A percentile compares a stretch with the other conserved stretches of the same genome.
phyloP scores from a whole-genome alignment of 37 sponge, comb jelly and placozoan species.

The Chondrilla cf. caribensis region DNA sequence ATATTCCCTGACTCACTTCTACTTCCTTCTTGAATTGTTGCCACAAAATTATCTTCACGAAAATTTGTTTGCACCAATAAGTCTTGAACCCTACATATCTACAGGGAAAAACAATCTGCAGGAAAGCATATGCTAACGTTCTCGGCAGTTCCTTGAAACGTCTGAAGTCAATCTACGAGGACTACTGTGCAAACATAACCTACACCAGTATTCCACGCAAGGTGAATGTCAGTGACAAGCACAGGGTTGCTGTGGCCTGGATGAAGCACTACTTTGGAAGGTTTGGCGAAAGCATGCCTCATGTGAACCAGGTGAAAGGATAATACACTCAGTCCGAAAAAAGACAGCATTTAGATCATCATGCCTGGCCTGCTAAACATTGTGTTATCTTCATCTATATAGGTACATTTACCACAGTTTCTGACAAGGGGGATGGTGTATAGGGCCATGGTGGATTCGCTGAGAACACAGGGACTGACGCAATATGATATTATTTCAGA shows the following conservation, averaged over 20 bases:
- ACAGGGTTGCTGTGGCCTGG: slow-evolving; percentile 34
- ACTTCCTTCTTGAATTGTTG: background rate
- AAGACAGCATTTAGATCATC: background rate
- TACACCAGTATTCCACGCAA: background rate
- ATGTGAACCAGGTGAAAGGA: slow-evolving; percentile 20
- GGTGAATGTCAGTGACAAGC: background rate
- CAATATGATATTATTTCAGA: slow-evolving; percentile 1
- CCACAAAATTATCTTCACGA: too few species aligned
- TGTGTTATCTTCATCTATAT: too few species aligned
- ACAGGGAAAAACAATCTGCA: background rate
- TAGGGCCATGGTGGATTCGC: slow-evolving; percentile 15
- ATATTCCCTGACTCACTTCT: background rate
- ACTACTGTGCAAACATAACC: background rate
- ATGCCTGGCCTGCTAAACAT: too few species aligned
- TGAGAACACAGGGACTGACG: slow-evolving; percentile 12
- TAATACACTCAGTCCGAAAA: background rate
- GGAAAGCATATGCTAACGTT: background rate
- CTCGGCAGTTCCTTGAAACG: background rate
- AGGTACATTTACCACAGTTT: slow-evolving; percentile 42
- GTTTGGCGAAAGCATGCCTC: slow-evolving; percentile 49
- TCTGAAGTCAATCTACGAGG: slow-evolving; percentile 3
- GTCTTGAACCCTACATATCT: background rate
- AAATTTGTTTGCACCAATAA: too few species aligned
- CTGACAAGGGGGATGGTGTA: slow-evolving; percentile 41
- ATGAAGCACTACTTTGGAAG: slow-evolving; percentile 42